phyloP scores from a whole-genome alignment of 2,888 invertebrate species.

The Tetropium fuscum region DNA sequence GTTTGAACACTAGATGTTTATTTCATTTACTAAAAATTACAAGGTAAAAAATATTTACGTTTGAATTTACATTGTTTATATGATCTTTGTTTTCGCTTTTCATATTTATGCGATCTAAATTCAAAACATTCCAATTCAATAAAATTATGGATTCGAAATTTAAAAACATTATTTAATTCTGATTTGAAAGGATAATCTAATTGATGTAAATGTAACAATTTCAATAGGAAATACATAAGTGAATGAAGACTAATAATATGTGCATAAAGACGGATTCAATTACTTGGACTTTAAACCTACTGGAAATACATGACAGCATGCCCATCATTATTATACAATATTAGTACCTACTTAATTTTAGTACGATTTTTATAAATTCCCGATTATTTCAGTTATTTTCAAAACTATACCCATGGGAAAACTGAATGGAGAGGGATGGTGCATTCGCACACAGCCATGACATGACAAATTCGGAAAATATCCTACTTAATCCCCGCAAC shows the following conservation, averaged over 20 bases:
- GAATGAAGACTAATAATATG: neutral
- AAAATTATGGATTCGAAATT: neutral
- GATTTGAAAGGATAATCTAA: neutral
- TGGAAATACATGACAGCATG: neutral
- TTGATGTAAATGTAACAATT: neutral
- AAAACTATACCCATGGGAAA: no score
- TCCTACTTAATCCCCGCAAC: no score
- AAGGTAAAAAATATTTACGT: slow-evolving; percentile 24
- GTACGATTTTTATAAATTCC: no score
- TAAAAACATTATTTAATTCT: neutral
- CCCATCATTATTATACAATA: neutral
- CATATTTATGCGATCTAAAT: neutral
- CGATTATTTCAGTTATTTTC: no score
- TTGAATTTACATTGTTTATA: slow-evolving; percentile 12
- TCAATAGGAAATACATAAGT: neutral
- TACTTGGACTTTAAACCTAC: neutral
- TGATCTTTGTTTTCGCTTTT: slow-evolving; percentile 5
- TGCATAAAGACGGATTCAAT: slow-evolving; percentile 3
- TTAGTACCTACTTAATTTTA: no score
- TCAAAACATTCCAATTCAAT: neutral
- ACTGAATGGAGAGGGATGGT: no score
- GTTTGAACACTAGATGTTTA: neutral
- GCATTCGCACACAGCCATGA: no score
- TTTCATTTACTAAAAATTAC: slow-evolving; percentile 5
- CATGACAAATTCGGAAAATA: no score